Evolutionary conservation across 2,797 vertebrate species (phyloP).

Genomic region (Oreochromis mossambicus): DNA sequence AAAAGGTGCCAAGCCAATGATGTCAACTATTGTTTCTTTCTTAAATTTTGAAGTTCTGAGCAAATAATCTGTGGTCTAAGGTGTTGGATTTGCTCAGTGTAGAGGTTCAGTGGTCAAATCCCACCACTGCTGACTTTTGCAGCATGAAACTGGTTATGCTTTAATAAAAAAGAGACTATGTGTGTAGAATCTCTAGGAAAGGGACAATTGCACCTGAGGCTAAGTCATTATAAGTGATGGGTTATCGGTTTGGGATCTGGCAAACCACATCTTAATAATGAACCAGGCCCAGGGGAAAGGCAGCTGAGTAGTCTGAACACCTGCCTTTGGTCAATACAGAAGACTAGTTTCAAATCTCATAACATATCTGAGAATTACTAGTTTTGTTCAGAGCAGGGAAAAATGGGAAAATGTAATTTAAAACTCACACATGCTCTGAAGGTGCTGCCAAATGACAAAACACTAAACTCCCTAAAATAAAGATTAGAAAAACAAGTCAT

Average conservation of each 20-base stretch:
- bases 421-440: background rate
- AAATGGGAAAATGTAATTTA: background rate
- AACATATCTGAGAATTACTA: background rate
- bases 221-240: background rate
- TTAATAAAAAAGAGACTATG: accelerated
- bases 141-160: background rate
- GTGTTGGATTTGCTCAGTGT: background rate
- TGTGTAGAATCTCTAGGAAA: background rate
- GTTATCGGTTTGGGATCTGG: background rate
- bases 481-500: background rate
- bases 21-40: background rate
- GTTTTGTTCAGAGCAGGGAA: background rate
- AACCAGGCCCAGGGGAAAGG: accelerated
- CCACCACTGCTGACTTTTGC: background rate
- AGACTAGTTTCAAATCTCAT: background rate
- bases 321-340: background rate
- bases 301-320: background rate
- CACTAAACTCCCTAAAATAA: background rate
- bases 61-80: background rate
- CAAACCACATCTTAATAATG: background rate
- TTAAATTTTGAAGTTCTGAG: background rate
- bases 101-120: background rate
- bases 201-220: background rate
- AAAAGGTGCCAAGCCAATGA: background rate
- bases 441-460: background rate